Percentiles rank a stretch among this genome's conserved stretches.
Evolutionary conservation across 2,888 invertebrate species (phyloP).

Genomic region (Drosophila meridionalis): DNA sequence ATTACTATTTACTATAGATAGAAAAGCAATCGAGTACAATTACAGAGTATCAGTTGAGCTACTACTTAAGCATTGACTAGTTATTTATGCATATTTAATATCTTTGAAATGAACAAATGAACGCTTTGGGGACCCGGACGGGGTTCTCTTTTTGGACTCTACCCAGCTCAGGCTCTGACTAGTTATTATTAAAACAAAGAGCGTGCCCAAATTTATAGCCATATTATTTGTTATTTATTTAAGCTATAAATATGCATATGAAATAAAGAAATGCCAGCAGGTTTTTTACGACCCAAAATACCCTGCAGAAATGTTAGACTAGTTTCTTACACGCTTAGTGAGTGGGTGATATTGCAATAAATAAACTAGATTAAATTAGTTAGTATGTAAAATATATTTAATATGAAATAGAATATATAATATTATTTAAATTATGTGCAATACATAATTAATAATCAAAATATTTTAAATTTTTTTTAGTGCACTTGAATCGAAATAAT

Average conservation of each 20-base stretch:
- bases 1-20: background rate
- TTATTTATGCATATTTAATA: constrained; percentile 78
- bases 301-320: constrained; percentile 19
- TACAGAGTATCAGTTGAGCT: constrained; percentile 14
- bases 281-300: constrained; percentile 58
- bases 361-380: background rate
- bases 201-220: constrained; percentile 76
- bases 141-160: background rate
- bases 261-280: constrained; percentile 66
- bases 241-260: constrained; percentile 77
- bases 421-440: too few species aligned
- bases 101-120: constrained; percentile 55
- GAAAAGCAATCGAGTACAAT: background rate
- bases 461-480: too few species aligned
- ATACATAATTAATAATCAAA: too few species aligned
- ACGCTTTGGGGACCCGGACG: constrained; percentile 29
- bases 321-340: background rate
- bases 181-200: constrained; percentile 76
- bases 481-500: too few species aligned
- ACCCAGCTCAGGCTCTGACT: constrained; percentile 28
- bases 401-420: background rate
- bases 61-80: background rate
- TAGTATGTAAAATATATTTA: background rate
- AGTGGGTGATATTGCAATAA: background rate
- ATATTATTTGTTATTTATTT: constrained; percentile 79